Evolutionary conservation across 2,888 invertebrate genomes (phyloP), one percentile per base, ranked within the genome.

Genomic region (Brenthis daphne): DNA sequence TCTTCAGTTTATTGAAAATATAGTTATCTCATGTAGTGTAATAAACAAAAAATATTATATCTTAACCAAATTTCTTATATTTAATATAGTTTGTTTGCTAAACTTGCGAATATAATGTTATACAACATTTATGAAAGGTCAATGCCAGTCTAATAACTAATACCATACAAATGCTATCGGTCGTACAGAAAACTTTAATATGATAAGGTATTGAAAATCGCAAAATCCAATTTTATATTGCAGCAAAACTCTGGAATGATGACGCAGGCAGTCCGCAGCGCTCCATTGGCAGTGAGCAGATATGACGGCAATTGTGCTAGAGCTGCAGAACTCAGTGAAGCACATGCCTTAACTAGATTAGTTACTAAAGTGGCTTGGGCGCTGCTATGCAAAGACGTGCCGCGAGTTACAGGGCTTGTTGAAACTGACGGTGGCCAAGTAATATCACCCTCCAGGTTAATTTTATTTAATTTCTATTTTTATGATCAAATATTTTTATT

Each of bases 291-390:
- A 0, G 82, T 90, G 2, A 70, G 85, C 3, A 80, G 85, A 60
- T 73, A 71, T 16, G 87, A 87, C 5, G 84, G 84, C 5, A 63
- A 67, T 14, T 88, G 86, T 71, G 66, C 77, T 13, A 82, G 77
- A 68, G 81, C 84, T 1, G 88, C 86, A 0, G 88, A 90, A 13
- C 79, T 92, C 16, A 91, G 92, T 67, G 92, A 92, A 71, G 92
- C 92, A 2, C 92, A 92, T 53, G 92, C 92, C 0, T 54, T 92
- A 14, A 86, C 89, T 2, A 84, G 85, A 4, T 79, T 92, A 13
- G 90, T 91, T n/a, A 83, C 80, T 2, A 86, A 86, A 68, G 87
- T 92, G 13, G 85, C 90, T 0, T 84, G 87, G 70, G 92, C 86
- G 0, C 74, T 90, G 6, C 73, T 90, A 6, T 90, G 92, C 74